Base-by-base conservation (phyloP, 2,113 vertebrate species). In the Amia ocellicauda region DNA sequence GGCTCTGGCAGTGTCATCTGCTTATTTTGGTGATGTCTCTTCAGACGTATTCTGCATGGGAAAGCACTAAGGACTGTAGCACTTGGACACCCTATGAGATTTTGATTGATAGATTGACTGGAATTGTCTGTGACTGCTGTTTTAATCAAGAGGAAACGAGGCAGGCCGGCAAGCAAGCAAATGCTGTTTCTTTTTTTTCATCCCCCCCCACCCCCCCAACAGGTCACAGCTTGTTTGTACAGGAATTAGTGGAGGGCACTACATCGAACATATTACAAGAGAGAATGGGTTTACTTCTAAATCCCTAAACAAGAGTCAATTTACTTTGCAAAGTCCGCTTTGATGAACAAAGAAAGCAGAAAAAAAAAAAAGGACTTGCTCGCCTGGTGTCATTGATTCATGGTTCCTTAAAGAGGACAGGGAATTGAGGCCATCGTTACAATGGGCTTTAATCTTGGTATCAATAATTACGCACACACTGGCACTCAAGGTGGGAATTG, bases 331-430 rank as follows among this genome's bases (percentile, higher is more conserved):
- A 78, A 83, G 70, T 82, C 74, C 65, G 53, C 74, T 81, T 82
- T 80, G 76, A 87, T 83, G 78, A 83, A 69, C 74, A 74, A 76
- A 78, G 74, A 40, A 20, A 27, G 66, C 52, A 41, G 71, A 69
- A 76, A 17, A 13, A 47, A 47, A 7, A 69, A 61, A 69, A 78
- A 70, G 69, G 69, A 75, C 69, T 74, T 64, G 70, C 69, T 74
- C 66, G 70, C 69, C 67, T 70, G 20, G 70, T 76, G 75, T 72
- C 78, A 80, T 76, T 77, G 80, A 82, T 76, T 78, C 80, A 80
- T 72, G 60, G 58, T 66, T 66, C 68, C 62, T 79, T 77, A 79
- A 72, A 82, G 71, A 62, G 74, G 76, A 53, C 61, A 55, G 69
- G 73, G 78, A 74, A 77, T 80, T 76, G 70, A 68, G 75, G 76